Evolutionary conservation across 37 sponge, comb jelly and placozoan species (phyloP), one percentile per base, ranked within the genome.

Genomic region (Beroe ovata): DNA sequence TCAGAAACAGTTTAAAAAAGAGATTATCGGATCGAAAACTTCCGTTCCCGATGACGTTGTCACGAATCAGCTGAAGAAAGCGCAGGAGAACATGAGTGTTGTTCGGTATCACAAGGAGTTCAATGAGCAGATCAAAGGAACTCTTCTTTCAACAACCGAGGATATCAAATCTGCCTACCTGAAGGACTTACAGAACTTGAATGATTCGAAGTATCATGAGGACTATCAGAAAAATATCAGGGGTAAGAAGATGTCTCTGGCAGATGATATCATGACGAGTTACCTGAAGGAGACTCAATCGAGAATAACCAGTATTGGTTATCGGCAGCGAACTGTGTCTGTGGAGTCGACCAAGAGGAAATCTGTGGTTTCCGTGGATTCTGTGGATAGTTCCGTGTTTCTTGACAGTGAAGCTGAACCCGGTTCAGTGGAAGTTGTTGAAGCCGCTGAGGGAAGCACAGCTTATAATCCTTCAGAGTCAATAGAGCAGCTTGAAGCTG

Each of bases 71-170:
- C 22, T 77, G 38, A 40, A 39, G 2, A 20, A 39, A 40, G 54
- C 33, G 11, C 84, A 77, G 54, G 84, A 77, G 25, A 30, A 77
- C 19, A 40, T 35, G 4, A 77, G 84, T 26, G 11, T 33, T 0
- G 41, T 54, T 1, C 26, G 8, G 35, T 77, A 77, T 25, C 42
- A 77, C 28, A 77, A 77, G 54, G 54, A 77, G 4, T 77, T 77
- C 47, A 77, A 77, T 28, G 84, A 77, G 4, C 23, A 77, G n/a
- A 77, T 77, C 41, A 39, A 42, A 25, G 84, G 84, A 77, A 36
- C 54, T 14, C 36, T 35, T 0, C 39, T 54, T 36, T 30, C 84
- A 11, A 77, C 84, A 6, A 77, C 84, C 0, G 47, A 23, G 1
- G 84, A 77, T 25, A 39, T 77, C n/a, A 77, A 77, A 20, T 20